These are phyloP conservation scores for Corynorhinus townsendii DNA, from an alignment of 2,113 vertebrate genomes.

Conservation along the genomic window DNA sequence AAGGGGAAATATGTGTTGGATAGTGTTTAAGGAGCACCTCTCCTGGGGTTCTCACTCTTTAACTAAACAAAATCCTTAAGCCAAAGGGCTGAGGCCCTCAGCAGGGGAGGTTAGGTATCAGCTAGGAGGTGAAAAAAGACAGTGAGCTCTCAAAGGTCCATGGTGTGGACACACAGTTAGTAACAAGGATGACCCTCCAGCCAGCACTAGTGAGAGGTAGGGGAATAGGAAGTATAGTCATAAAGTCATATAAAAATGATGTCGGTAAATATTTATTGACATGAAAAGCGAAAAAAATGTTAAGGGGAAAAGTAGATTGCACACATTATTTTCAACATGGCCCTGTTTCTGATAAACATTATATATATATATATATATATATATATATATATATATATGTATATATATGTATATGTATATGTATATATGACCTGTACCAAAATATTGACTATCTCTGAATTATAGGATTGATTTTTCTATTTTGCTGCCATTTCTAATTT, in stretches of 20 bases:
- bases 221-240: not conserved
- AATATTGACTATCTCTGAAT: constrained; percentile 24
- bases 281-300: not conserved
- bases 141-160: not conserved
- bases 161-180: not conserved
- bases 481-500: not conserved
- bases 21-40: not conserved
- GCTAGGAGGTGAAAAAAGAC: not conserved
- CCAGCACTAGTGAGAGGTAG: not conserved
- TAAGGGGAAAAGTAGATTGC: not conserved
- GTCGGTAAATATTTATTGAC: not conserved
- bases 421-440: not conserved
- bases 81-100: not conserved
- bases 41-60: not conserved
- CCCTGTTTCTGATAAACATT: not conserved
- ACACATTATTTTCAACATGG: not conserved
- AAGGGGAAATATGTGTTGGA: not conserved
- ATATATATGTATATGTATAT: not conserved
- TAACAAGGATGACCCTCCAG: not conserved
- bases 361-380: not conserved
- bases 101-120: not conserved
- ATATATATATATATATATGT: not conserved
- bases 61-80: not conserved
- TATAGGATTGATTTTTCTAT: not conserved
- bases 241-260: not conserved